Conservation (phyloP, 2,888 invertebrate species). For the Lasioglossum figueresi region DNA sequence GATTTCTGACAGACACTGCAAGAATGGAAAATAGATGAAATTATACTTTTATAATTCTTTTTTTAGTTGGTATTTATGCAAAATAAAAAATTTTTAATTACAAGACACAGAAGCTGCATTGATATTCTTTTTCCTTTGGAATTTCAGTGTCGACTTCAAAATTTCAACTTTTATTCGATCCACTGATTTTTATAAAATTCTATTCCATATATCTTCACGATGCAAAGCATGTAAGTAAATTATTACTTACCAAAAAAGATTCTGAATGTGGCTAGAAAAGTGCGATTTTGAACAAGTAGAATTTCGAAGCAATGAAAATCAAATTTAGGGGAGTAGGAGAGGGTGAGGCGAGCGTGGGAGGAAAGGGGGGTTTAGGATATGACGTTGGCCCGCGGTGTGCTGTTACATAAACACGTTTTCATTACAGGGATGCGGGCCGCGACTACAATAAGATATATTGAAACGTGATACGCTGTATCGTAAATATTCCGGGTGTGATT, state of each 20-base stretch:
- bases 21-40: background rate
- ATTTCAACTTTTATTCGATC: too few relatives aligned
- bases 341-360: background rate
- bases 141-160: too few relatives aligned
- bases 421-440: constrained; percentile 63
- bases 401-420: constrained; percentile 72
- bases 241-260: too few relatives aligned
- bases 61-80: too few relatives aligned
- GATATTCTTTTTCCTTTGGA: background rate
- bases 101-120: background rate
- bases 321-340: background rate
- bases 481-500: constrained; percentile 73
- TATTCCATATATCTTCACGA: too few relatives aligned
- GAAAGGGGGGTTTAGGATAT: constrained; percentile 45
- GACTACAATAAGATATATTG: constrained; percentile 73
- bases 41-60: too few relatives aligned
- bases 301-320: background rate
- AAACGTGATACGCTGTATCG: constrained; percentile 72
- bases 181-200: too few relatives aligned
- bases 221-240: too few relatives aligned
- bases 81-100: background rate
- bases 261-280: too few relatives aligned
- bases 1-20: background rate
- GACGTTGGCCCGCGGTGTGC: constrained; percentile 45
- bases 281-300: background rate